phyloP scores from a whole-genome alignment of 2,888 invertebrate genomes.

The Lordiphosa andalusiaca region DNA sequence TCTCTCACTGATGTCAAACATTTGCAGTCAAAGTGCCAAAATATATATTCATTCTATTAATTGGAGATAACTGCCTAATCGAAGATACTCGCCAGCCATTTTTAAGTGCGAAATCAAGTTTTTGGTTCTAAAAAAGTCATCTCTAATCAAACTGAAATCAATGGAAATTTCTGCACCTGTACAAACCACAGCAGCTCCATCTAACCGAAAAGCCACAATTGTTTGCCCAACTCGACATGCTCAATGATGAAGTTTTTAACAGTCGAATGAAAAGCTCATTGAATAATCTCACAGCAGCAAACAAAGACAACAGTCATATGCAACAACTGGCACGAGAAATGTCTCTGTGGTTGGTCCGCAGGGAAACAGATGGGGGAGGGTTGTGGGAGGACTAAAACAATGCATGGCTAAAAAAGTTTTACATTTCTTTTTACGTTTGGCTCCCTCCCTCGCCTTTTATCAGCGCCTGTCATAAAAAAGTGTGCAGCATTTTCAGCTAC shows the following conservation, averaged over 20 bases:
- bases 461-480: constrained; percentile 68
- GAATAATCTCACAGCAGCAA: constrained; percentile 47
- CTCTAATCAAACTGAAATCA: too few species aligned
- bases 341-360: background rate
- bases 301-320: constrained; percentile 28
- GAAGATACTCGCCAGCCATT: too few species aligned
- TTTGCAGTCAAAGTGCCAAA: too few species aligned
- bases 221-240: constrained; percentile 5
- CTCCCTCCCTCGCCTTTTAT: constrained; percentile 42
- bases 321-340: constrained; percentile 11
- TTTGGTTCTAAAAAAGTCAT: too few species aligned
- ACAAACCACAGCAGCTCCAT: background rate
- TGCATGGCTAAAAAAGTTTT: constrained; percentile 61
- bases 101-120: too few species aligned
- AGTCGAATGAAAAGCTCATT: constrained; percentile 68
- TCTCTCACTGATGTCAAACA: too few species aligned
- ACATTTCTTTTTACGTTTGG: constrained; percentile 47
- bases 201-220: constrained; percentile 4
- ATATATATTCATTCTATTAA: too few species aligned
- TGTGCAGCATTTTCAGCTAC: constrained; percentile 69
- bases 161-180: constrained; percentile 1
- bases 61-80: too few species aligned
- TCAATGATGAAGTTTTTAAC: constrained; percentile 58
- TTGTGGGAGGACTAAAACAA: constrained; percentile 41
- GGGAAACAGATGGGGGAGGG: background rate